phyloP scores from a whole-genome alignment of 2,797 vertebrate species.

The Argentina silus region DNA sequence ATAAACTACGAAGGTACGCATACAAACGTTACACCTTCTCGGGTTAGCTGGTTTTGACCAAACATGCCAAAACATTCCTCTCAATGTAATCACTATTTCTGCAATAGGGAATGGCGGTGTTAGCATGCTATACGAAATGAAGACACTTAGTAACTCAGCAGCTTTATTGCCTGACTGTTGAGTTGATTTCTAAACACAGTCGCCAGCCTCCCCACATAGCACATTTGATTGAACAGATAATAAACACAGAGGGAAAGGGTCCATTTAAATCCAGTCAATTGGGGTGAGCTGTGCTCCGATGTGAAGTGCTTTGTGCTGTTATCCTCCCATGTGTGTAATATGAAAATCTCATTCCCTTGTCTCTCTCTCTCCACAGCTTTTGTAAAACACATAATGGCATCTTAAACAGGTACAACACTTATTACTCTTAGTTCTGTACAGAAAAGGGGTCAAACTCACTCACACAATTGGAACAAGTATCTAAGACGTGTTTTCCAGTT shows the following conservation, averaged over 20 bases:
- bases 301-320: not conserved
- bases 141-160: too few species aligned
- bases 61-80: not conserved
- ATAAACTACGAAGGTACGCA: conserved; percentile 79
- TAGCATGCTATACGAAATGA: too few species aligned
- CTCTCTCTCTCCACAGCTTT: conserved; percentile 62
- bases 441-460: not conserved
- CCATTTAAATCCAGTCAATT: too few species aligned
- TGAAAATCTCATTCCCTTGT: not conserved
- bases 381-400: conserved; percentile 81
- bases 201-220: too few species aligned
- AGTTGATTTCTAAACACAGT: too few species aligned
- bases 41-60: not conserved
- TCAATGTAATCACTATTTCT: not conserved
- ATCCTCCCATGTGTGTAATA: not conserved
- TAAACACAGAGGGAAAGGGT: too few species aligned
- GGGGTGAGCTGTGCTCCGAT: too few species aligned
- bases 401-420: conserved; percentile 58
- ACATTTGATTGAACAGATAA: too few species aligned
- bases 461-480: not conserved
- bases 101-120: too few species aligned
- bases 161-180: too few species aligned
- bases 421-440: not conserved
- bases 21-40: not conserved
- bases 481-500: conserved; percentile 24